phyloP scores from a whole-genome alignment of 2,797 vertebrate species.

The Pterois miles region DNA sequence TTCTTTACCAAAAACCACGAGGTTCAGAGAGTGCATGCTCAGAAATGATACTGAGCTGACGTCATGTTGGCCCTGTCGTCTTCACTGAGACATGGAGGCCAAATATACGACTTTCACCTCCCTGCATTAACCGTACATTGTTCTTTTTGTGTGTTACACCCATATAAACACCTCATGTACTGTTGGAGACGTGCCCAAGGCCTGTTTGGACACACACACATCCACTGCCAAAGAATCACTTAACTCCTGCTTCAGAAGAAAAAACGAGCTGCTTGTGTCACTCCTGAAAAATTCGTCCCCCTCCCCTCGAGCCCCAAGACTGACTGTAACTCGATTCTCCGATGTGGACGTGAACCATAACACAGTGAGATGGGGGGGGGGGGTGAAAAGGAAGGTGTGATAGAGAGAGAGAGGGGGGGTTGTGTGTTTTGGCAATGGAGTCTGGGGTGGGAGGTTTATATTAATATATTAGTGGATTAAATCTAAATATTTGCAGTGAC shows the following conservation, averaged over 20 bases:
- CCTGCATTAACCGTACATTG: not conserved
- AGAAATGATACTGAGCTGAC: not conserved
- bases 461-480: constrained; percentile 54
- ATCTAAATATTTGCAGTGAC: constrained; percentile 65
- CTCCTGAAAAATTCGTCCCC: constrained; percentile 55
- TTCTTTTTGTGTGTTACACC: not conserved
- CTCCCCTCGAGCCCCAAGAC: constrained; percentile 56
- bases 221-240: constrained; percentile 25
- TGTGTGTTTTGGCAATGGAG: constrained; percentile 72
- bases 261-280: constrained; percentile 61
- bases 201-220: constrained; percentile 7
- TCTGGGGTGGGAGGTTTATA: constrained; percentile 55
- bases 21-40: too few species aligned
- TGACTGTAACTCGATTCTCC: constrained; percentile 71
- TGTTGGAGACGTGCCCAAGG: not conserved
- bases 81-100: not conserved
- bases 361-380: constrained; percentile 29
- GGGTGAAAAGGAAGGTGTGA: not conserved
- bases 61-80: constrained; percentile 10
- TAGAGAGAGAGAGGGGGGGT: not conserved
- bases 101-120: not conserved
- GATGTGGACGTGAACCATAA: constrained; percentile 58
- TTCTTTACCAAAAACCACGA: too few species aligned
- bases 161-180: constrained; percentile 1
- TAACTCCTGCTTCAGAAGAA: constrained; percentile 38